These are phyloP conservation scores for Coecobrya sp. DNA, from an alignment of 2,888 invertebrate genomes.

Conservation along the genomic window DNA sequence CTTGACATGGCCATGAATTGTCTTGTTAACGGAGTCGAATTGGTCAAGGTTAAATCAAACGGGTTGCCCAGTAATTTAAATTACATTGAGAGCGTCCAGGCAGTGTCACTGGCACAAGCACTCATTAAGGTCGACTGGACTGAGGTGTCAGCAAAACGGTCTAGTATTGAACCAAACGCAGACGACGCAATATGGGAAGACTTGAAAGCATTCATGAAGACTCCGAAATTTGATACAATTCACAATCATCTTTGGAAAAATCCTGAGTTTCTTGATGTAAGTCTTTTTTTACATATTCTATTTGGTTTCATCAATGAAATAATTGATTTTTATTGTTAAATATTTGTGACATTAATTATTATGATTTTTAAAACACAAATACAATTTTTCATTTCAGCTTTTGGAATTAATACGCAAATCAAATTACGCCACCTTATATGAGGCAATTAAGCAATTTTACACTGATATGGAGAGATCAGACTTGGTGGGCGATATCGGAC, in stretches of 20 bases:
- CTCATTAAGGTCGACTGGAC: slow-evolving; percentile 7
- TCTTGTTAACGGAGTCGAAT: not conserved
- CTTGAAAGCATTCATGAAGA: slow-evolving; percentile 28
- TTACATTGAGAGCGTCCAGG: slow-evolving; percentile 9
- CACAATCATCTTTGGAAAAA: slow-evolving; percentile 61
- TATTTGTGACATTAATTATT: not conserved
- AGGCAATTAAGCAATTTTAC: slow-evolving; percentile 45
- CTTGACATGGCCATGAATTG: not conserved
- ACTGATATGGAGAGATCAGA: not conserved
- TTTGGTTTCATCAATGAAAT: too few species aligned
- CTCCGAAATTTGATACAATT: slow-evolving; percentile 15
- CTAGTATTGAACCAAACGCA: not conserved
- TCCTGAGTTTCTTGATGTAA: slow-evolving; percentile 56
- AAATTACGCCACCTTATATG: slow-evolving; percentile 37
- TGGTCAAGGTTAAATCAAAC: not conserved
- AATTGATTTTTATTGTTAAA: too few species aligned
- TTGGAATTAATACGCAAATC: not conserved
- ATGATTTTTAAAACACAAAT: not conserved
- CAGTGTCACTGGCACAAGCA: not conserved
- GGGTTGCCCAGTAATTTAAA: not conserved
- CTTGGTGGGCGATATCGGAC: too few species aligned
- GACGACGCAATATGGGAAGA: not conserved
- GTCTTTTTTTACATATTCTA: too few species aligned
- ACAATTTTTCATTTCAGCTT: slow-evolving; percentile 8
- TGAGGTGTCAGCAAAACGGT: not conserved